phyloP scores from a whole-genome alignment of 2,113 vertebrate genomes.

The Chiloscyllium plagiosum region DNA sequence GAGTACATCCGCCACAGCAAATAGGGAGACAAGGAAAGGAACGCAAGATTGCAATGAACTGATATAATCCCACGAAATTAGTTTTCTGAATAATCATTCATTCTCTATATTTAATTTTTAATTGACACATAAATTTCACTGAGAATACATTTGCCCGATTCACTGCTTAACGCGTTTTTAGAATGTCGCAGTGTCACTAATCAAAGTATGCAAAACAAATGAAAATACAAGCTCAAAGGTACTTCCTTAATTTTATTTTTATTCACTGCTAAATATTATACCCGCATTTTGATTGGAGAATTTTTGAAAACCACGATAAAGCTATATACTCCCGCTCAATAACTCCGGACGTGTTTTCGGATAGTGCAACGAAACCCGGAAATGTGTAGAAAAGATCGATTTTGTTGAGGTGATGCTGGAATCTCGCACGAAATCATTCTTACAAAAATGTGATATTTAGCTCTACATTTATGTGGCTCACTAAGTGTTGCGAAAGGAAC shows the following conservation, averaged over 20 bases:
- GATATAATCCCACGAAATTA: neutral
- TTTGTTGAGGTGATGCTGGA: neutral
- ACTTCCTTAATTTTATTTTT: neutral
- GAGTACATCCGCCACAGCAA: slow-evolving; percentile 21
- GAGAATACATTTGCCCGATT: neutral
- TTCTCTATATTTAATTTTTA: neutral
- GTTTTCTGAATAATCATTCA: neutral
- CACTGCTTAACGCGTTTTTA: neutral
- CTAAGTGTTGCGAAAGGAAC: neutral
- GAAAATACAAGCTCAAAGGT: neutral
- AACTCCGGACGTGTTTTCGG: neutral
- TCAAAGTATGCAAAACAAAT: neutral
- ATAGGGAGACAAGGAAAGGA: slow-evolving; percentile 6
- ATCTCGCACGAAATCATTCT: neutral
- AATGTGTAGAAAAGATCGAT: neutral
- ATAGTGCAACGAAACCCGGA: neutral
- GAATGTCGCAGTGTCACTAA: neutral
- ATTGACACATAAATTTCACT: neutral
- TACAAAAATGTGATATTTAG: neutral
- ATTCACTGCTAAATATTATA: neutral
- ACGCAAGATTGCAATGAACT: neutral
- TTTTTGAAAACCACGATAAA: neutral
- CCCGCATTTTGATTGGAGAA: neutral
- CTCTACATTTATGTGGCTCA: neutral
- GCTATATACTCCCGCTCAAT: neutral